phyloP scores from a whole-genome alignment of 2,888 invertebrate species.

The Tetropium fuscum region DNA sequence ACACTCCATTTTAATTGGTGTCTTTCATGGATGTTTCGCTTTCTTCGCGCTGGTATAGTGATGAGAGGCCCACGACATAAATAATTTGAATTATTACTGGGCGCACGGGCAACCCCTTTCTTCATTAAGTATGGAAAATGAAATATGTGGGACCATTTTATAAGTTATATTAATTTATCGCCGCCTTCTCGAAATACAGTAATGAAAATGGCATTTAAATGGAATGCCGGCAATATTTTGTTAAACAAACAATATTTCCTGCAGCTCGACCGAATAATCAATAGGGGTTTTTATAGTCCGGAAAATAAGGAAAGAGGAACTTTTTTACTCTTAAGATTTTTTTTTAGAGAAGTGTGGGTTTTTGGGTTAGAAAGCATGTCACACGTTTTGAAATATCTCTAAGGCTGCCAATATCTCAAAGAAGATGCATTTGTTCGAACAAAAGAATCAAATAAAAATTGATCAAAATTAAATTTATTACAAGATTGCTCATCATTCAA shows the following conservation, averaged over 20 bases:
- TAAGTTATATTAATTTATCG: constrained; percentile 21
- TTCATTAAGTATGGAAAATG: constrained; percentile 20
- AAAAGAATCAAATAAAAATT: too few relatives aligned
- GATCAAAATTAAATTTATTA: too few relatives aligned
- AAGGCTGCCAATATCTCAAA: too few relatives aligned
- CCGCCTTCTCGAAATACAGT: constrained; percentile 1
- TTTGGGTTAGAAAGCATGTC: too few relatives aligned
- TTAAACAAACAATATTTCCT: constrained; percentile 12
- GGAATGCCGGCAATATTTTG: constrained; percentile 10
- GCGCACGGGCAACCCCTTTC: constrained; percentile 15
- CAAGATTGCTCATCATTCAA: too few relatives aligned
- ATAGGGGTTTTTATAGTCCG: constrained; percentile 17
- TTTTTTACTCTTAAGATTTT: too few relatives aligned
- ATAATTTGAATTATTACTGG: constrained; percentile 17
- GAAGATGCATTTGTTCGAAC: too few relatives aligned
- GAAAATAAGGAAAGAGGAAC: too few relatives aligned
- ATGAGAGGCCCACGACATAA: background rate
- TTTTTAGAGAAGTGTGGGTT: too few relatives aligned
- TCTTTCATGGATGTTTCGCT: constrained; percentile 9
- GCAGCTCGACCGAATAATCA: constrained; percentile 4
- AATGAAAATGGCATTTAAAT: constrained; percentile 7
- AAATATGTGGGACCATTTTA: constrained; percentile 14
- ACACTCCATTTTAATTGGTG: constrained; percentile 10
- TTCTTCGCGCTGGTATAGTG: constrained; percentile 1
- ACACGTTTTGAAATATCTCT: too few relatives aligned